These are phyloP conservation scores for Nemopilema nomurai DNA, from an alignment of 30 jellyfish, hydroid and myxozoan species.

Conservation along the genomic window DNA sequence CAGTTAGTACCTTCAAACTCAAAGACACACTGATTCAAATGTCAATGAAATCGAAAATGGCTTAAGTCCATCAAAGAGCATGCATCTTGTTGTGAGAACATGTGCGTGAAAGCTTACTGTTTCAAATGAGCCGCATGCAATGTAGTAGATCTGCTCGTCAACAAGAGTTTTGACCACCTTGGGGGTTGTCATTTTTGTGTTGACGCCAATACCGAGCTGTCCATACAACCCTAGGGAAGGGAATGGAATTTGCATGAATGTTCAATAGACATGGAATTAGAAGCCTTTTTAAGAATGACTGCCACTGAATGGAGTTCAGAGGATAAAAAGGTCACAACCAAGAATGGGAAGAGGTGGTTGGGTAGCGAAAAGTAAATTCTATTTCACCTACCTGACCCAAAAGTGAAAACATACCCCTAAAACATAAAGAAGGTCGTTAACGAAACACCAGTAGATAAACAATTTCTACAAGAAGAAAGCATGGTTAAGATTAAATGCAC, in stretches of 20 bases:
- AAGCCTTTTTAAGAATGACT: neutral
- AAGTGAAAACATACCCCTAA: slow-evolving; percentile 83
- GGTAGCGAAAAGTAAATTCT: neutral
- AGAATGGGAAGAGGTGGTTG: neutral
- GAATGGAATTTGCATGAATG: neutral
- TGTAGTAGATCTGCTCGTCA: slow-evolving; percentile 68
- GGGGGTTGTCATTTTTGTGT: slow-evolving; percentile 75
- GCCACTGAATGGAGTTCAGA: neutral
- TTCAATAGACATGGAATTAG: neutral
- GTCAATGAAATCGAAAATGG: too few species aligned
- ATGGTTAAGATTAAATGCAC: too few species aligned
- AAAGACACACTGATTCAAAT: too few species aligned
- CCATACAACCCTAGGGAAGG: slow-evolving; percentile 85
- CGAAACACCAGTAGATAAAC: too few species aligned
- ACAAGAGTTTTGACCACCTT: slow-evolving; percentile 64
- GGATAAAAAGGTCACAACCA: neutral
- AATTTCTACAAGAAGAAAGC: too few species aligned
- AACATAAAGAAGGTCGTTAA: neutral
- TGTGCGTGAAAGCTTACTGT: slow-evolving; percentile 89
- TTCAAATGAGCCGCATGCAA: slow-evolving; percentile 93
- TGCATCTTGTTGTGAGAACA: too few species aligned
- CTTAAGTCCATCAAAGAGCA: too few species aligned
- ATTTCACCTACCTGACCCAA: slow-evolving; percentile 82
- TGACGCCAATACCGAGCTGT: slow-evolving; percentile 89
- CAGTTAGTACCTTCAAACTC: too few species aligned